A percentile compares a stretch with the other conserved stretches of the same genome.
These are phyloP conservation scores for Regulus satrapa DNA, from an alignment of 2,113 vertebrate genomes.

Conservation along the genomic window DNA sequence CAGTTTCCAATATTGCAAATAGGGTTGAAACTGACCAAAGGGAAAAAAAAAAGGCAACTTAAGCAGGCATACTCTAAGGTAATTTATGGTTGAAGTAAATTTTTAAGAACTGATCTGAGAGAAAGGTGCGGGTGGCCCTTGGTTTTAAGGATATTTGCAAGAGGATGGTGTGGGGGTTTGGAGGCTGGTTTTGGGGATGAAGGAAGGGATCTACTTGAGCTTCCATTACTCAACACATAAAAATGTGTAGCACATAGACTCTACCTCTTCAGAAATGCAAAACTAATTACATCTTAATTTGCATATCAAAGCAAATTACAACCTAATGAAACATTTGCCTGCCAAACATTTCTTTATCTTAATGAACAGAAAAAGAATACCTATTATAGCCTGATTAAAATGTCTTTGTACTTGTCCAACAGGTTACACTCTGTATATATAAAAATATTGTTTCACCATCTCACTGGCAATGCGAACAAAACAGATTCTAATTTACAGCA, in stretches of 20 bases:
- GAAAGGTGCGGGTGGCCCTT: neutral
- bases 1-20: neutral
- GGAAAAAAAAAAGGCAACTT: neutral
- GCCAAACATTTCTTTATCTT: conserved; percentile 75
- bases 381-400: conserved; percentile 68
- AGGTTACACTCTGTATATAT: conserved; percentile 23
- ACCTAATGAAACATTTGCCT: conserved; percentile 74
- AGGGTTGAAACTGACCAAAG: neutral
- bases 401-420: conserved; percentile 40
- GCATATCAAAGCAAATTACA: conserved; percentile 79
- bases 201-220: conserved; percentile 46
- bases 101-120: neutral
- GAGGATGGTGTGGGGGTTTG: neutral
- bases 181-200: neutral
- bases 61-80: neutral
- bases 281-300: conserved; percentile 76
- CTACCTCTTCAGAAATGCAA: conserved; percentile 72
- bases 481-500: conserved; percentile 15
- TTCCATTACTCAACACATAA: conserved; percentile 38
- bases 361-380: conserved; percentile 69
- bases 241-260: conserved; percentile 65
- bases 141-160: neutral
- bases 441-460: neutral
- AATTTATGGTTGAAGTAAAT: neutral
- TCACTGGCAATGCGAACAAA: neutral